phyloP scores from a whole-genome alignment of 2,113 vertebrate genomes.

The Pterocles orientalis region DNA sequence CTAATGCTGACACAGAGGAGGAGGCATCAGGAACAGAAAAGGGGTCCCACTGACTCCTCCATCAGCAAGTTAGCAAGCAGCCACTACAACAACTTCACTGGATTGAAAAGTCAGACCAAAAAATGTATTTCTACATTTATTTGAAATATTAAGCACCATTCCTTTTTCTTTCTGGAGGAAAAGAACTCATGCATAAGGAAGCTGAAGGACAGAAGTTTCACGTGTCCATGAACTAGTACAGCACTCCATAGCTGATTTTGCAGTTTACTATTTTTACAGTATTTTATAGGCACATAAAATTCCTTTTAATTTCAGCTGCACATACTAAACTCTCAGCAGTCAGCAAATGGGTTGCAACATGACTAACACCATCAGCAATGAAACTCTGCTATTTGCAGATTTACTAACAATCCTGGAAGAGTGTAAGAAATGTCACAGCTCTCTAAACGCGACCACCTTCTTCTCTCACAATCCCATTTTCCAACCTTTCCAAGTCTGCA shows the following conservation, averaged over 20 bases:
- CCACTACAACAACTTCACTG: not conserved
- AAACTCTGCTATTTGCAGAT: conserved; percentile 40
- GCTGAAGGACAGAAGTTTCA: conserved; percentile 47
- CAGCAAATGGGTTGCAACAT: conserved; percentile 26
- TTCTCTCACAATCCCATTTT: conserved; percentile 12
- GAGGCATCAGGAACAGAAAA: not conserved
- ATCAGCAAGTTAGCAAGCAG: not conserved
- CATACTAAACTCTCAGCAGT: conserved; percentile 35
- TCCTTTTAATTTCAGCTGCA: conserved; percentile 50
- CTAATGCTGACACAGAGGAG: not conserved
- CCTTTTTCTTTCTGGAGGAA: conserved; percentile 57
- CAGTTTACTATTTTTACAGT: conserved; percentile 62
- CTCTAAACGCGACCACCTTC: not conserved
- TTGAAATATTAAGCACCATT: conserved; percentile 61
- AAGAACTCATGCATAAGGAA: conserved; percentile 49
- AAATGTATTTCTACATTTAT: conserved; percentile 60
- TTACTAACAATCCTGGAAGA: not conserved
- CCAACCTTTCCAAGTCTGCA: conserved; percentile 5
- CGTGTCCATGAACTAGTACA: conserved; percentile 47
- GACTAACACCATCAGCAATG: conserved; percentile 42
- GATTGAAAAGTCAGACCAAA: conserved; percentile 43
- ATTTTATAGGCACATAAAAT: conserved; percentile 57
- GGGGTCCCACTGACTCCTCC: not conserved
- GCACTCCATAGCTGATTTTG: conserved; percentile 58
- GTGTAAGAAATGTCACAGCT: conserved; percentile 1